Percentiles rank a stretch among this genome's conserved stretches.
Evolutionary conservation across 1,140 invertebrate genomes (phyloP).

Genomic region (Drosophila ananassae): DNA sequence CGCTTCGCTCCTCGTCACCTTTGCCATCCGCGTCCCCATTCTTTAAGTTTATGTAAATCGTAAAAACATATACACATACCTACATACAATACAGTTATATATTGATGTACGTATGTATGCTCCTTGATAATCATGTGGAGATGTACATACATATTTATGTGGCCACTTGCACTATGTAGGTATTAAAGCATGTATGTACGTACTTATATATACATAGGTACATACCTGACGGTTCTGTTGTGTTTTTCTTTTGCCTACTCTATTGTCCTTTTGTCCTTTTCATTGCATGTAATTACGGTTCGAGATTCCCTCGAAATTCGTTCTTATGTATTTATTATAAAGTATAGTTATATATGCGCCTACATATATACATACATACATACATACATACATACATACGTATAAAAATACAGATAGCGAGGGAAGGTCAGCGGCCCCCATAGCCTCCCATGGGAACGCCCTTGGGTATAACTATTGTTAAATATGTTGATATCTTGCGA

Average conservation of each 20-base stretch:
- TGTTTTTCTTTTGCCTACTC: conserved; percentile 1
- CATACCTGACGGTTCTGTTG: neutral
- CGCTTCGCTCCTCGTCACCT: neutral
- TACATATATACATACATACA: neutral
- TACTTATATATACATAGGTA: neutral
- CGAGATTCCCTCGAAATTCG: neutral
- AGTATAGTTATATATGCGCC: neutral
- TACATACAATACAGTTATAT: neutral
- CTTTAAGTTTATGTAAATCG: neutral
- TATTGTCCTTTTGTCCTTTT: neutral
- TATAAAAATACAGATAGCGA: neutral
- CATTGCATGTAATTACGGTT: neutral
- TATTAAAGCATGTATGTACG: neutral
- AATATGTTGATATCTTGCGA: neutral
- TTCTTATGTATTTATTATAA: neutral
- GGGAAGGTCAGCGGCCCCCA: neutral
- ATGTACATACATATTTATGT: neutral
- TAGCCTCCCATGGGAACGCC: neutral
- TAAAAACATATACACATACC: neutral
- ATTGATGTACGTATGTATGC: neutral
- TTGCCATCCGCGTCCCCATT: neutral
- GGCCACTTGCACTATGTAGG: neutral
- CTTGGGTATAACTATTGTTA: neutral
- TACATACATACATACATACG: neutral
- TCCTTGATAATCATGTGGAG: neutral